Evolutionary conservation across 2,113 vertebrate genomes (phyloP).

Genomic region (Oryctolagus cuniculus): mOryCun1.1 NC_091432.1:91756001-91756500

Average conservation of each 20-base stretch:
- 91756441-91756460: slow-evolving; percentile 46
- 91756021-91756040: slow-evolving; percentile 8
- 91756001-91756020: slow-evolving; percentile 13
- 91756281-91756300: slow-evolving; percentile 69
- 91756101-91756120: slow-evolving; percentile 31
- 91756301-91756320: slow-evolving; percentile 70
- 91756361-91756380: slow-evolving; percentile 72
- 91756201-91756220: slow-evolving; percentile 72
- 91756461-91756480: slow-evolving; percentile 53
- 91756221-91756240: slow-evolving; percentile 71
- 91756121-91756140: slow-evolving; percentile 68
- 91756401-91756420: slow-evolving; percentile 7
- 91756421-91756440: slow-evolving; percentile 73
- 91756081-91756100: slow-evolving; percentile 79
- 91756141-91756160: slow-evolving; percentile 79
- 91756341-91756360: slow-evolving; percentile 66
- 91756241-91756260: slow-evolving; percentile 74
- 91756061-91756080: slow-evolving; percentile 77
- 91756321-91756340: slow-evolving; percentile 46
- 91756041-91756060: not conserved
- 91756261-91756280: slow-evolving; percentile 76
- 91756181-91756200: slow-evolving; percentile 76
- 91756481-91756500: slow-evolving; percentile 48
- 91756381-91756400: slow-evolving; percentile 55
- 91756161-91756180: slow-evolving; percentile 74